Conservation (phyloP, 2,797 vertebrate genomes). For the Xerus rutilus region DNA sequence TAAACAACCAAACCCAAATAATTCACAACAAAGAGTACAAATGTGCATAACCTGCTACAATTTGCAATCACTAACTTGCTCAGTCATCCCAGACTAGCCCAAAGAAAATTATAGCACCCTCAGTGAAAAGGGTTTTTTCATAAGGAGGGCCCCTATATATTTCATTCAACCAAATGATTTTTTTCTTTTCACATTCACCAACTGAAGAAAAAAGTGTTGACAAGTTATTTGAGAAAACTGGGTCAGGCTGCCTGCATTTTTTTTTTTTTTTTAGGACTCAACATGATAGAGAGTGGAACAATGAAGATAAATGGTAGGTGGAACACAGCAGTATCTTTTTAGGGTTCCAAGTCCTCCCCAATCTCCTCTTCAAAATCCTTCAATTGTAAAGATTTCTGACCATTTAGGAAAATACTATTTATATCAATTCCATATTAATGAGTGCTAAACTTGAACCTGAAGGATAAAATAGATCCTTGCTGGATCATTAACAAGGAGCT, state of each 20-base stretch:
- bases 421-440: background rate
- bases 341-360: background rate
- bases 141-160: background rate
- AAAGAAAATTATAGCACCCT: background rate
- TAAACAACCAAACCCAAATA: constrained; percentile 30
- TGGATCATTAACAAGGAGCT: constrained; percentile 11
- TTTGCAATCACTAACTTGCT: background rate
- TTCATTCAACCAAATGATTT: constrained; percentile 8
- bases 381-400: constrained; percentile 25
- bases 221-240: constrained; percentile 53
- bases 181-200: constrained; percentile 30
- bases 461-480: background rate
- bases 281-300: background rate
- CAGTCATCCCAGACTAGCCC: background rate
- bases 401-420: constrained; percentile 14
- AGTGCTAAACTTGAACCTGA: background rate
- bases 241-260: background rate
- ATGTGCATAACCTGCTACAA: background rate
- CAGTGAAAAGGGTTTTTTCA: background rate
- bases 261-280: background rate
- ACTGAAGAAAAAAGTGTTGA: background rate
- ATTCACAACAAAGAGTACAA: background rate
- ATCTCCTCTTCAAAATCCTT: constrained; percentile 23
- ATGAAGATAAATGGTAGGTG: background rate
- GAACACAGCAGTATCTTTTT: background rate